A percentile compares a stretch with the other conserved stretches of the same genome.
Evolutionary conservation across 2,113 vertebrate species (phyloP).

Genomic region (Ammospiza nelsoni): DNA sequence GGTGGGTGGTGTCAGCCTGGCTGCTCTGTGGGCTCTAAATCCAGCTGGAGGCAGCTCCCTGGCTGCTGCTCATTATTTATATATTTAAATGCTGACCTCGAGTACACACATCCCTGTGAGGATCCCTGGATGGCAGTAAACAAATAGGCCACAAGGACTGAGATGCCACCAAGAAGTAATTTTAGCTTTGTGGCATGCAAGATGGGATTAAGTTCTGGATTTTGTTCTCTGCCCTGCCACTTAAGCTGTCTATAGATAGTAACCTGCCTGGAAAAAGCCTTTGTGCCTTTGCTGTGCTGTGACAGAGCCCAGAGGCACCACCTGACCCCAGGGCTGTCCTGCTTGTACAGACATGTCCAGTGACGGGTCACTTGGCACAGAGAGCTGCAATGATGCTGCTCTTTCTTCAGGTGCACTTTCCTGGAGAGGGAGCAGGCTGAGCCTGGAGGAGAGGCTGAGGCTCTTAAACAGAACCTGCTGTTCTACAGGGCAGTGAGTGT

Average conservation of each 20-base stretch:
- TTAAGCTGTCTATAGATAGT: conserved; percentile 31
- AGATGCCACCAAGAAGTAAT: not conserved
- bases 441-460: rapidly evolving
- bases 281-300: not conserved
- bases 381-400: not conserved
- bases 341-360: not conserved
- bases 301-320: not conserved
- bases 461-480: not conserved
- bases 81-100: not conserved
- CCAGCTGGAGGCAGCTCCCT: not conserved
- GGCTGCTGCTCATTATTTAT: not conserved
- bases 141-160: not conserved
- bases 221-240: conserved; percentile 11
- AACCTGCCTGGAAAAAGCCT: conserved; percentile 9
- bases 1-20: not conserved
- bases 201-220: conserved; percentile 32
- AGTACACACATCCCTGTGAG: not conserved
- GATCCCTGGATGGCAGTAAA: not conserved
- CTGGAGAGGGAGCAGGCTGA: not conserved
- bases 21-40: not conserved
- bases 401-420: not conserved
- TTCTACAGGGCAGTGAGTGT: not conserved
- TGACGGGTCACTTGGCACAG: not conserved
- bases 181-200: not conserved
- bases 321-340: not conserved